Evolutionary conservation across 2,888 invertebrate genomes (phyloP).

Genomic region (Arctia plantaginis): DNA sequence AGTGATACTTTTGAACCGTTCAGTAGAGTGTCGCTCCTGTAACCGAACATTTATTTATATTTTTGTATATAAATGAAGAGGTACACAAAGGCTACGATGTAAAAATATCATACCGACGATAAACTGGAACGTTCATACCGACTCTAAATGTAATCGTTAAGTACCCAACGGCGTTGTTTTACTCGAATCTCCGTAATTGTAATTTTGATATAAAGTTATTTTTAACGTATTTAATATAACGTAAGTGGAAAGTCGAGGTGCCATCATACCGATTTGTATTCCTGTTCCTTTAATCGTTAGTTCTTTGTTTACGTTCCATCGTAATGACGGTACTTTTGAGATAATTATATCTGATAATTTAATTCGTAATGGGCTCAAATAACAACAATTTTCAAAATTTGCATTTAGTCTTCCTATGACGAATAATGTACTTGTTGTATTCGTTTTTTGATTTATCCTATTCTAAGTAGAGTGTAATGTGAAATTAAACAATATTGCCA

Average conservation of each 20-base stretch:
- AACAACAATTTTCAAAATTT: conserved; percentile 62
- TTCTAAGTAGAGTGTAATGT: conserved; percentile 59
- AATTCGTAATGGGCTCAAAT: conserved; percentile 69
- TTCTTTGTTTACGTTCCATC: conserved; percentile 60
- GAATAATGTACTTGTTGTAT: conserved; percentile 66
- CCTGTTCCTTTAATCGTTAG: conserved; percentile 68
- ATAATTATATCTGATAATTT: conserved; percentile 53
- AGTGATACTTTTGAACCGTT: conserved; percentile 64
- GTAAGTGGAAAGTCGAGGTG: conserved; percentile 83
- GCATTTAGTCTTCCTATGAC: conserved; percentile 83
- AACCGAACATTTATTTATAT: conserved; percentile 82
- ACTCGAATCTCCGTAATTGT: conserved; percentile 83
- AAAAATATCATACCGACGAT: conserved; percentile 76
- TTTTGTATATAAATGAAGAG: conserved; percentile 84
- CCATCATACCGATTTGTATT: conserved; percentile 83
- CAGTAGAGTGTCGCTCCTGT: conserved; percentile 60
- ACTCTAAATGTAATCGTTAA: conserved; percentile 68
- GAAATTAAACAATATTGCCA: conserved; percentile 84
- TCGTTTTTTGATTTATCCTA: conserved; percentile 70
- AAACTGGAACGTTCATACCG: conserved; percentile 60
- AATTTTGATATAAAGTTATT: conserved; percentile 81
- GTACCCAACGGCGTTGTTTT: conserved; percentile 70
- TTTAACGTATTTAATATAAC: conserved; percentile 78
- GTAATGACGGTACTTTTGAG: conserved; percentile 45
- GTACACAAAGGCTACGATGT: conserved; percentile 76